Conservation (phyloP, 2,888 invertebrate genomes). For the Chymomyza fuscimana region DNA sequence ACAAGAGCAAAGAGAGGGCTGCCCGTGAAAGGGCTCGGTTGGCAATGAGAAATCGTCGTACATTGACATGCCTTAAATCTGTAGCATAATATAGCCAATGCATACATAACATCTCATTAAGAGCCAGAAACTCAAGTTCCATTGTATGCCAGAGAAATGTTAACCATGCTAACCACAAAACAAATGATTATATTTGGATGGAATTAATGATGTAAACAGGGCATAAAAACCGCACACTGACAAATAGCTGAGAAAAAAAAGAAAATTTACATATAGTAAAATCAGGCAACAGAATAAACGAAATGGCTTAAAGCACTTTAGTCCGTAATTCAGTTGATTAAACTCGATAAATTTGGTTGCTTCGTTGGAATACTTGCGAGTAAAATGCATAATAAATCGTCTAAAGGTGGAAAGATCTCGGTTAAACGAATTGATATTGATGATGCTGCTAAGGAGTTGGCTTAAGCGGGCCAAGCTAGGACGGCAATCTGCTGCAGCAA, state of each 20-base stretch:
- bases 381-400: constrained; percentile 16
- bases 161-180: constrained; percentile 6
- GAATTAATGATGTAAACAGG: not conserved
- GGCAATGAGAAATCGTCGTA: no score
- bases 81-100: not conserved
- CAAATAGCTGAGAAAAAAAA: not conserved
- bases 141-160: not conserved
- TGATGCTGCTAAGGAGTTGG: constrained; percentile 42
- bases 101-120: not conserved
- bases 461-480: constrained; percentile 22
- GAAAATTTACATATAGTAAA: not conserved
- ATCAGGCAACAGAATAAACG: not conserved
- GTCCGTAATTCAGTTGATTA: constrained; percentile 7
- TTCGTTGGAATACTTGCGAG: not conserved
- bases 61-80: not conserved
- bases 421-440: constrained; percentile 62
- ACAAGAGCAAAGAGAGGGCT: no score
- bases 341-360: not conserved
- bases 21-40: no score
- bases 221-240: not conserved
- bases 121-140: not conserved
- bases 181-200: not conserved
- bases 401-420: constrained; percentile 10
- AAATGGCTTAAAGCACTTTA: constrained; percentile 25
- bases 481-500: not conserved